Base-by-base conservation (phyloP, 1,140 invertebrate genomes). In the Odontomachus brunneus region DNA sequence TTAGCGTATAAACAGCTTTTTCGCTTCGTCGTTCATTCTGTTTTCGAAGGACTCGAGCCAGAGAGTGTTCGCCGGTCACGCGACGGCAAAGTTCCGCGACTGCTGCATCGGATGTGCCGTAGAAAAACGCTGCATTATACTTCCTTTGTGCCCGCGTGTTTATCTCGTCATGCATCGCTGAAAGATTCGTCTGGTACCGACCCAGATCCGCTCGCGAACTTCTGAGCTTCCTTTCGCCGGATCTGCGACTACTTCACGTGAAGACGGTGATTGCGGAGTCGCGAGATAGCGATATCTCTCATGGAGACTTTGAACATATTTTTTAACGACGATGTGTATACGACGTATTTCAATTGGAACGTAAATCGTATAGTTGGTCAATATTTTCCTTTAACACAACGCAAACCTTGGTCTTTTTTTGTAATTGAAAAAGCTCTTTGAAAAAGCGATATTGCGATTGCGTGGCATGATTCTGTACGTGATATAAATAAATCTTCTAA, bases 91-190 rank as follows among this genome's bases (percentile, higher is more conserved):
- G 29, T 69, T 24, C 38, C 38, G 60, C 26, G 44, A 65, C 24
- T 51, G 74, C 44, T 63, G 29, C 22, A 38, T n/a, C 38, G 49
- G 63, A 38, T 78, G 12, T 80, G 33, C 33, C 12, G 14, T 38
- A 80, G 65, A 80, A 80, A 80, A 80, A 80, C 75, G 75, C 53
- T 48, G 51, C 33, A 71, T 80, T 80, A 80, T 48, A 33, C 24
- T 71, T 69, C 65, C 65, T 80, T 80, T 80, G 75, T 76, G 17
- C n/a, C 4, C 65, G 33, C 80, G 69, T 86, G 57, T 87, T 86
- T 87, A 87, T 86, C 74, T 86, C 80, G 59, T 76, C 85, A 86
- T 69, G 74, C 59, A 72, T 87, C 84, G 62, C 66, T 76, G 69
- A 83, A 83, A 86, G 66, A 87, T 87, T 87, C 72, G 80, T 82